Evolutionary conservation across 2,113 vertebrate species (phyloP).

Genomic region (Chionodraco myersi): DNA sequence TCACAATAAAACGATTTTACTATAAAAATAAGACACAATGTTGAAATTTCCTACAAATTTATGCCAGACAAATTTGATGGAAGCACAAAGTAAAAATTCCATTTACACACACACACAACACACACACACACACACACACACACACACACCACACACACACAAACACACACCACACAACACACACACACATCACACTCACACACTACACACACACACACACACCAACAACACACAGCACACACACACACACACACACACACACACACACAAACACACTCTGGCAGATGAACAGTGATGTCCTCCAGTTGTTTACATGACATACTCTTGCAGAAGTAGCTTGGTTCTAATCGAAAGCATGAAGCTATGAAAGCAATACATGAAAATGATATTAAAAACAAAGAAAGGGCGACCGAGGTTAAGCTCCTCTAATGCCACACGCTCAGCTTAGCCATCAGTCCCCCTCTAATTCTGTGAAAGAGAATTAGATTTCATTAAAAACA

Average conservation of each 20-base stretch:
- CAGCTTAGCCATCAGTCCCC: constrained; percentile 32
- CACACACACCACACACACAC: too few species aligned
- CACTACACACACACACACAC: too few species aligned
- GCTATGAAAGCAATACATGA: constrained; percentile 36
- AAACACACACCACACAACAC: too few species aligned
- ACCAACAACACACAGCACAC: too few species aligned
- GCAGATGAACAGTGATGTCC: constrained; percentile 11
- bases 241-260: not conserved
- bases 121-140: not conserved
- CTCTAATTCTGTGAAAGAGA: constrained; percentile 3
- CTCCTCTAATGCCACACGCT: constrained; percentile 27
- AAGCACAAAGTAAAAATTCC: not conserved
- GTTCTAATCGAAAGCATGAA: constrained; percentile 45
- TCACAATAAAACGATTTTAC: not conserved
- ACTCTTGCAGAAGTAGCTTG: not conserved
- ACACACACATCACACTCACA: too few species aligned
- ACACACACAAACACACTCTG: not conserved
- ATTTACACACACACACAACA: not conserved
- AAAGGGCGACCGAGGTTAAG: constrained; percentile 38
- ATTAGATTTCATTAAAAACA: constrained; percentile 8
- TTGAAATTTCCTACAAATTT: not conserved
- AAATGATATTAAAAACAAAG: constrained; percentile 58
- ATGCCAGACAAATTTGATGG: not conserved
- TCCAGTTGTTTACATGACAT: constrained; percentile 24
- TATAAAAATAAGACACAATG: not conserved